A percentile compares a stretch with the other conserved stretches of the same genome.
phyloP scores from a whole-genome alignment of 2,888 invertebrate genomes.

The Clusia tigrina region DNA sequence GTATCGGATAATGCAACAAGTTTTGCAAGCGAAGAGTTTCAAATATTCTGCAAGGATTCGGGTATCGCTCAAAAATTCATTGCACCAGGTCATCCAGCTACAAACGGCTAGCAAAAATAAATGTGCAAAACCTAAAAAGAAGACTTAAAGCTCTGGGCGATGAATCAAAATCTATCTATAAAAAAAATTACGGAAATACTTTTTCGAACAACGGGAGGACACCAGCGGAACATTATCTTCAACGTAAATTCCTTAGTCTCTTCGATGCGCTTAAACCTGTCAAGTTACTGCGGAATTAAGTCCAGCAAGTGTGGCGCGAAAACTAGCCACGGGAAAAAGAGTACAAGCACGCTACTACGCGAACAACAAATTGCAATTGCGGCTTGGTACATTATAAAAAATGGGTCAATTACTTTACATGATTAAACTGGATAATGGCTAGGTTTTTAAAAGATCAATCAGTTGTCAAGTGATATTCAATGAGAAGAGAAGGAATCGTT shows the following conservation, averaged over 20 bases:
- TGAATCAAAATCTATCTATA: conserved; percentile 59
- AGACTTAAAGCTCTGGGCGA: conserved; percentile 26
- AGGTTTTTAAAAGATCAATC: too few relatives aligned
- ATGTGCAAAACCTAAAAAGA: conserved; percentile 29
- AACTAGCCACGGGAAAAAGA: too few relatives aligned
- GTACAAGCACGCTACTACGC: too few relatives aligned
- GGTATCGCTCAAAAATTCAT: conserved; percentile 30
- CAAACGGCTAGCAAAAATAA: conserved; percentile 30
- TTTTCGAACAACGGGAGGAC: conserved; percentile 3
- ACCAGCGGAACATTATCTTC: background rate
- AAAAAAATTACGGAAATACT: conserved; percentile 21
- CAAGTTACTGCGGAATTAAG: too few relatives aligned
- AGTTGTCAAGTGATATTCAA: too few relatives aligned
- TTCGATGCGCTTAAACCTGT: too few relatives aligned
- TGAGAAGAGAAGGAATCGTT: too few relatives aligned
- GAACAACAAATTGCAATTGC: too few relatives aligned
- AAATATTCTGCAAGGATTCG: conserved; percentile 23
- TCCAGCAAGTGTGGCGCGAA: too few relatives aligned
- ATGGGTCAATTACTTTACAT: too few relatives aligned
- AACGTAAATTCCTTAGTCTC: background rate
- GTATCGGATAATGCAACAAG: conserved; percentile 33
- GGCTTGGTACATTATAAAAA: too few relatives aligned
- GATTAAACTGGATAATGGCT: too few relatives aligned
- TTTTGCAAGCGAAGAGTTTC: conserved; percentile 32
- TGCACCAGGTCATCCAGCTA: conserved; percentile 28